Evolutionary conservation across 2,888 invertebrate species (phyloP), one percentile per base, ranked within the genome.

Genomic region (Gymnoscelis rufifasciata): DNA sequence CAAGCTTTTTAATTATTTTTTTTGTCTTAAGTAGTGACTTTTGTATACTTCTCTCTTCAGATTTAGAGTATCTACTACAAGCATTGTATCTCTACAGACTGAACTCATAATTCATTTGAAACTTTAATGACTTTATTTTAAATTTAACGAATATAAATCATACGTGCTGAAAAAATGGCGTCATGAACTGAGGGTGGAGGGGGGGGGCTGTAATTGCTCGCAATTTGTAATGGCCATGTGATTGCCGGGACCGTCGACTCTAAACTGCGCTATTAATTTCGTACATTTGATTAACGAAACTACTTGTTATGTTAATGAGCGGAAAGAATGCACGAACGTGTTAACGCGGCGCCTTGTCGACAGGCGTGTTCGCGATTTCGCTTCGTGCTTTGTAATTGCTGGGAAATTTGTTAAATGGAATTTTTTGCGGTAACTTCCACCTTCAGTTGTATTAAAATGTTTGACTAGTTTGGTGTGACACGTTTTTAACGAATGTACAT

Each of bases 211-310:
- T 87, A 87, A 87, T 86, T 75, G 74, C 75, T 63, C 61, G 84
- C 83, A 86, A 87, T 87, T 87, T 87, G 84, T 86, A 84, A 84
- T 83, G 78, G 77, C 78, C 79, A 74, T 81, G 82, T 80, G 87
- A 86, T 86, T 86, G 83, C 81, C 74, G 74, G 76, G 77, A 78
- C 83, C 83, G 82, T 74, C 71, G 77, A 68, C 74, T 82, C 82
- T 86, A 87, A 87, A 83, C 86, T 83, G 74, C 74, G 78, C 87
- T 79, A 86, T 88, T 88, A 87, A 87, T 87, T 87, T 86, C 78
- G 83, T 87, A 84, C 84, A 87, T 88, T 88, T 88, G 86, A 87
- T 88, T 86, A 87, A 87, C 86, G 84, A 81, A 87, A 87, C 83
- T 86, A 84, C 84, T 86, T 86, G 84, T 87, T 88, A 87, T 87